Evolutionary conservation across 2,797 vertebrate species (phyloP).

Genomic region (Halcyon chelicuti): DNA sequence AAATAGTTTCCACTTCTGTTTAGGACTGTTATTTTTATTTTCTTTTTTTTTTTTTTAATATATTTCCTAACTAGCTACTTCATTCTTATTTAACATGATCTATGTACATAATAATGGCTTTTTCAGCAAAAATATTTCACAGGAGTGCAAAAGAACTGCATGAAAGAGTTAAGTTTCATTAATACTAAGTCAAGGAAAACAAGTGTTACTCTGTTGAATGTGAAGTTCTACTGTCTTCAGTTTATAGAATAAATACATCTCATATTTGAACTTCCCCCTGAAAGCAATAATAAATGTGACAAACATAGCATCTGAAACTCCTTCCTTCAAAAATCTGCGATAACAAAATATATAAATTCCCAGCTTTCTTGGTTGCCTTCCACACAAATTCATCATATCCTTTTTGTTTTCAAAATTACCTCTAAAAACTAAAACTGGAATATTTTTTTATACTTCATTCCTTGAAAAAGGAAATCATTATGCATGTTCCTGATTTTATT

Average conservation of each 20-base stretch:
- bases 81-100: not conserved
- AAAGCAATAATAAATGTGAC: not conserved
- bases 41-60: not conserved
- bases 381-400: not conserved
- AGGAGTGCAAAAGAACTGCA: not conserved
- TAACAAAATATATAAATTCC: not conserved
- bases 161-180: not conserved
- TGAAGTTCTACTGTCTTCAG: not conserved
- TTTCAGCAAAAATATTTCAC: not conserved
- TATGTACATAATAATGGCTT: not conserved
- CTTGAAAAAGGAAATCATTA: not conserved
- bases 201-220: not conserved
- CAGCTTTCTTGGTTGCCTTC: not conserved
- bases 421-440: not conserved
- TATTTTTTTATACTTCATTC: not conserved
- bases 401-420: not conserved
- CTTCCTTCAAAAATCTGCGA: not conserved
- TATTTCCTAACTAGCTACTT: not conserved
- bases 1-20: not conserved
- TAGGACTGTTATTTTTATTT: not conserved
- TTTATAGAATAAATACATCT: not conserved
- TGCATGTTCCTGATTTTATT: not conserved
- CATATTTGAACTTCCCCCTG: not conserved
- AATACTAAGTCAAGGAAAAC: not conserved
- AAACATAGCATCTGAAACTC: not conserved